These are phyloP conservation scores for Lagodon rhomboides DNA, from an alignment of 2,797 vertebrate genomes.

Conservation along the genomic window DNA sequence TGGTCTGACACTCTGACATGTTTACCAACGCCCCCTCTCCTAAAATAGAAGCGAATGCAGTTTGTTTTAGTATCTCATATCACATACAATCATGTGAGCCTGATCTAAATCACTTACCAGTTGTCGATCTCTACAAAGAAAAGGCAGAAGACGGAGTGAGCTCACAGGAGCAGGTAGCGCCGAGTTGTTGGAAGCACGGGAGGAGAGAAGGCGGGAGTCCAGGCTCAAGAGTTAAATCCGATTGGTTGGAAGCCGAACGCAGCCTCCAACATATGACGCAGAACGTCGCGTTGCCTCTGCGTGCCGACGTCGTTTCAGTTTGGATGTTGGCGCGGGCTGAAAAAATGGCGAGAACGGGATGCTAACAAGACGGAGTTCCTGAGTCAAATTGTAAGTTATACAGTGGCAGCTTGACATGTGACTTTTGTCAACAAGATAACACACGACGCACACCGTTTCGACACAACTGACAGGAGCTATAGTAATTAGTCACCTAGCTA, in stretches of 20 bases:
- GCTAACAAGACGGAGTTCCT: background rate
- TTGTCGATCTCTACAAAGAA: background rate
- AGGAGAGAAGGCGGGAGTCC: background rate
- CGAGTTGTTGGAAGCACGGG: rapidly evolving
- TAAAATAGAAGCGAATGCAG: background rate
- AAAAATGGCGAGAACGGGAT: background rate
- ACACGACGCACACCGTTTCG: background rate
- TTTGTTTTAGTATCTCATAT: background rate
- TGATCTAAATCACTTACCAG: slow-evolving; percentile 26
- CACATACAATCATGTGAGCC: rapidly evolving
- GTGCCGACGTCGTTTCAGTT: slow-evolving; percentile 8
- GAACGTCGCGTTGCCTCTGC: background rate
- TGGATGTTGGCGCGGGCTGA: slow-evolving; percentile 63
- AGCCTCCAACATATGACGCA: background rate
- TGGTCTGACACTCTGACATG: background rate
- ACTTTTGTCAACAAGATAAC: background rate
- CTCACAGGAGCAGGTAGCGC: rapidly evolving
- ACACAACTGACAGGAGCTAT: background rate
- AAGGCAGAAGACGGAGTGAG: background rate
- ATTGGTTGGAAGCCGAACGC: slow-evolving; percentile 43
- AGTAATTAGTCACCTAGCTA: rapidly evolving
- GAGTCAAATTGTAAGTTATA: slow-evolving; percentile 32
- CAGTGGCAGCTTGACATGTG: rapidly evolving
- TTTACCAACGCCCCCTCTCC: rapidly evolving
- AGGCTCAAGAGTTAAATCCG: background rate